A percentile compares a stretch with the other conserved stretches of the same genome.
phyloP scores from a whole-genome alignment of 1,140 invertebrate genomes.

The Muscidifurax raptorellus region DNA sequence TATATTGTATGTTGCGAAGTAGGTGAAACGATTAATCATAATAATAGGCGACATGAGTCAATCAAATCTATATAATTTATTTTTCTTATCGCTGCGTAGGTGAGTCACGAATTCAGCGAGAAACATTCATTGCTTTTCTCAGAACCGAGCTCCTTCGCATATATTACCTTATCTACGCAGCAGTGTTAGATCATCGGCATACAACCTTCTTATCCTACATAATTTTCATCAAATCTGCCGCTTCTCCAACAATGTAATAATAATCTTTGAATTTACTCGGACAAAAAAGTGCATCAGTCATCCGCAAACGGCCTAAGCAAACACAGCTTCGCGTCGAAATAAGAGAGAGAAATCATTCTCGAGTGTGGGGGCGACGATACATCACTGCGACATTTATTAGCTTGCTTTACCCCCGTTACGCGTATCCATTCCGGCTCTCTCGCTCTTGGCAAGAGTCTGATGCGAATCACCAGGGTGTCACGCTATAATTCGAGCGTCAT shows the following conservation, averaged over 20 bases:
- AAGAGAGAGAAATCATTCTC: neutral
- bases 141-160: neutral
- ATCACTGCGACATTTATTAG: conserved; percentile 52
- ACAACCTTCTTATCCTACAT: neutral
- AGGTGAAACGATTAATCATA: too few relatives aligned
- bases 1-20: neutral
- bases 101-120: neutral
- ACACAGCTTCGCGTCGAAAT: neutral
- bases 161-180: neutral
- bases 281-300: neutral
- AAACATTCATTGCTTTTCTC: neutral
- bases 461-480: conserved; percentile 56
- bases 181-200: neutral
- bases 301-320: neutral
- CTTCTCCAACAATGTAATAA: neutral
- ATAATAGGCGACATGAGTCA: neutral
- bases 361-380: conserved; percentile 43
- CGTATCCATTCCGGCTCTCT: conserved; percentile 35
- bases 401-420: conserved; percentile 51
- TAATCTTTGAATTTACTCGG: neutral
- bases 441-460: conserved; percentile 3
- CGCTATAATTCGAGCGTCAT: conserved; percentile 70
- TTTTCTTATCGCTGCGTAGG: neutral
- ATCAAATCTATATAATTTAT: neutral
- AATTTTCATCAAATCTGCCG: too few relatives aligned